These are phyloP conservation scores for Psix sp. DNA, from an alignment of 1,140 invertebrate species.

Conservation along the genomic window DNA sequence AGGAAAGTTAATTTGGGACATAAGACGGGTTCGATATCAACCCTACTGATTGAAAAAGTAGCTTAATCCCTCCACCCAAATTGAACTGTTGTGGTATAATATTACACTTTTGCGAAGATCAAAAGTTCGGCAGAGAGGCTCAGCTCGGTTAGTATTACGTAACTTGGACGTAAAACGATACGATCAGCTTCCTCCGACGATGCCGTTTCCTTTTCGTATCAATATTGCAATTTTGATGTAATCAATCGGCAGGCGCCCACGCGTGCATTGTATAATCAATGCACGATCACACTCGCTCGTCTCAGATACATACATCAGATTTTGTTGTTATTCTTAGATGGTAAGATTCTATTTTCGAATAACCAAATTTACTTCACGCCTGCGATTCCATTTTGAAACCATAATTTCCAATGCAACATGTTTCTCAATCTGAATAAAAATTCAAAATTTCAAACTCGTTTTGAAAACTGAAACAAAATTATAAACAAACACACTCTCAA, in stretches of 20 bases:
- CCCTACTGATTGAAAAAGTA: neutral
- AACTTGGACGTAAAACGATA: conserved; percentile 23
- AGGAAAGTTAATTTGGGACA: too few species aligned
- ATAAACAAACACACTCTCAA: too few species aligned
- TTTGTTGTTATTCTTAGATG: too few species aligned
- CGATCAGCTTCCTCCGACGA: conserved; percentile 21
- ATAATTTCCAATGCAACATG: too few species aligned
- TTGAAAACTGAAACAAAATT: too few species aligned
- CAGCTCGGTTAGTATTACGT: conserved; percentile 4
- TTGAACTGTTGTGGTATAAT: neutral
- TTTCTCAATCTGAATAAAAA: too few species aligned
- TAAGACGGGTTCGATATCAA: neutral
- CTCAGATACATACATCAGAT: too few species aligned
- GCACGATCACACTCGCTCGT: too few species aligned
- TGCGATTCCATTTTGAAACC: too few species aligned
- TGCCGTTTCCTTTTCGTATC: conserved; percentile 25
- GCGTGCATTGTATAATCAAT: neutral
- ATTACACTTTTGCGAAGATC: conserved; percentile 6
- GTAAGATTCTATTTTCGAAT: too few species aligned
- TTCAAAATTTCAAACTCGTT: too few species aligned
- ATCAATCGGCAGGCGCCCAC: conserved; percentile 9
- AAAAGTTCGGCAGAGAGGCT: neutral
- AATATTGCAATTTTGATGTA: conserved; percentile 17
- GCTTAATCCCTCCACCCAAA: neutral
- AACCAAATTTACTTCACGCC: too few species aligned